These are phyloP conservation scores for Paratrypauchen microcephalus DNA, from an alignment of 2,797 vertebrate genomes.

Conservation along the genomic window DNA sequence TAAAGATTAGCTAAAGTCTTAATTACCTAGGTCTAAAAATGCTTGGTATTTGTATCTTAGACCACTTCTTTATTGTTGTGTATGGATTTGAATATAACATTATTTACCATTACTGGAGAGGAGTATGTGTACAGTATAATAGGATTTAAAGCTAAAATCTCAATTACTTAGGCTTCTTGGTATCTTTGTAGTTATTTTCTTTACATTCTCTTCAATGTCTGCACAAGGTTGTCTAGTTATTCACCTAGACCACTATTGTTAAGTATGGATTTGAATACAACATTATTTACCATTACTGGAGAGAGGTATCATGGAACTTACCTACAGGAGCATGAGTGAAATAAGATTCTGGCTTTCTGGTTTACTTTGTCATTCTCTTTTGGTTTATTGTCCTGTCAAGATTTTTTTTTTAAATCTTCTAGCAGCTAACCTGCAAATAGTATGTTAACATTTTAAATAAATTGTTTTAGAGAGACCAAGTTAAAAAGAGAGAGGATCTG, in stretches of 20 bases:
- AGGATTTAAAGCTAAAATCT: not conserved
- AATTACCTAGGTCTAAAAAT: not conserved
- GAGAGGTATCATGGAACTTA: not conserved
- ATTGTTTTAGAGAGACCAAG: slow-evolving; percentile 75
- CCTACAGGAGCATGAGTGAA: not conserved
- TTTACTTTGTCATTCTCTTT: not conserved
- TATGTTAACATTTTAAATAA: not conserved
- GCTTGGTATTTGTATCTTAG: no score
- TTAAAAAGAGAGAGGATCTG: slow-evolving; percentile 74
- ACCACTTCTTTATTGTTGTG: no score
- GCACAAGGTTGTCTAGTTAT: no score
- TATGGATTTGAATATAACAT: not conserved
- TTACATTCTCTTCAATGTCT: not conserved
- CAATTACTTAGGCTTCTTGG: no score
- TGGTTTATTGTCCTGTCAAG: not conserved
- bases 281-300: not conserved
- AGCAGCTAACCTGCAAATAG: not conserved
- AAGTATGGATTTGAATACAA: not conserved
- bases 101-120: not conserved
- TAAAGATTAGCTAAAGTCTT: no score
- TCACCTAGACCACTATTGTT: no score
- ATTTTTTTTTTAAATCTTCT: no score
- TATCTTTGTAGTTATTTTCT: not conserved
- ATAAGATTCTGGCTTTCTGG: not conserved
- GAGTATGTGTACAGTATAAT: not conserved